Conservation (phyloP, 2,888 invertebrate genomes). For the Calameuta idolon region DNA sequence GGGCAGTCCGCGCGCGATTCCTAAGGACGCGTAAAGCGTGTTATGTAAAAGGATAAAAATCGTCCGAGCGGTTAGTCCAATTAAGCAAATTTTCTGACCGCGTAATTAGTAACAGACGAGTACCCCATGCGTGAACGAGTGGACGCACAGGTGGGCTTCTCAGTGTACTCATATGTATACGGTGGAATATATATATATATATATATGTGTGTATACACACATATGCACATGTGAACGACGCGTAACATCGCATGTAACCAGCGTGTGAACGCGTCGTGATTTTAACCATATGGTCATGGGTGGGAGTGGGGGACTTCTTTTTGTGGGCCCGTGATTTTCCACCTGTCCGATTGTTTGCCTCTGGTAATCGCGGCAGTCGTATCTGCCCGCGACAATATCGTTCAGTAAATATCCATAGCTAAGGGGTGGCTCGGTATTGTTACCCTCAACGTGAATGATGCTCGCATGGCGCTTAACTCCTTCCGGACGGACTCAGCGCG, state of each 20-base stretch:
- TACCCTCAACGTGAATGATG: no score
- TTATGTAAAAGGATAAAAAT: no score
- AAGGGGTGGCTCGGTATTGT: no score
- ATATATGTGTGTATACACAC: no score
- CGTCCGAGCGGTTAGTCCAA: no score
- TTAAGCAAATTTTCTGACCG: constrained; percentile 14
- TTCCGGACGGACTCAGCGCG: no score
- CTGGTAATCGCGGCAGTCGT: background rate
- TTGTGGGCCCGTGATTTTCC: constrained; percentile 40
- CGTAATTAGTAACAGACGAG: constrained; percentile 23
- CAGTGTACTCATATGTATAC: background rate
- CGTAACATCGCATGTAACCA: constrained; percentile 23
- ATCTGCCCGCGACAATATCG: background rate
- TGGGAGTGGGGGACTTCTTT: background rate
- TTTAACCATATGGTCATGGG: constrained; percentile 43
- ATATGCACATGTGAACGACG: no score
- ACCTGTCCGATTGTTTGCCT: constrained; percentile 37
- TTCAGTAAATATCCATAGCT: no score
- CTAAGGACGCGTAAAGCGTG: no score
- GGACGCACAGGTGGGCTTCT: constrained; percentile 12
- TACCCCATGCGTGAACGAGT: constrained; percentile 30
- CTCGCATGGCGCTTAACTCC: no score
- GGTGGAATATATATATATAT: no score
- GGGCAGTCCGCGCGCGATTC: no score
- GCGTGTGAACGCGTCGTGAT: constrained; percentile 42